Evolutionary conservation across 2,888 invertebrate genomes (phyloP), one percentile per base, ranked within the genome.

Genomic region (Blastobasis lacticolella): DNA sequence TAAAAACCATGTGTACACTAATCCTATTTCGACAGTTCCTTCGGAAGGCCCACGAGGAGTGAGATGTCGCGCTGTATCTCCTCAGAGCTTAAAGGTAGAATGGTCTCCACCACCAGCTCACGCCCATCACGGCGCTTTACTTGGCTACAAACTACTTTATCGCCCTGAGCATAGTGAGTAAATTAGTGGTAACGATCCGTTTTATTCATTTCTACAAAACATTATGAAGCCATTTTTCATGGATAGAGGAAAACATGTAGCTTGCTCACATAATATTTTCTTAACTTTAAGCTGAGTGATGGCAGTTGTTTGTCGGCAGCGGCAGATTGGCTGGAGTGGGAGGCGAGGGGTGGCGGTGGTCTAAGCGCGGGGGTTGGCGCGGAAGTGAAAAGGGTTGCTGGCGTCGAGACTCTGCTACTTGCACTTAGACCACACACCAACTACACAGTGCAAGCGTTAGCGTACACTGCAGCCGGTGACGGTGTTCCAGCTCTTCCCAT

Each of bases 111-210:
- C 93, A 5, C 93, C 93, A 23, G 88, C 91, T 54, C 91, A 91
- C 69, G 90, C 91, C 58, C 94, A 94, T 75, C 94, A 94, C 64
- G 94, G 94, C 50, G 90, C 93, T 55, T 89, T 94, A 61, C 91
- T 93, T 66, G 96, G 97, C 40, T 97, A 96, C 87, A 95, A 95
- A 83, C 90, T 97, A 63, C 90, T 94, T 59, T 96, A 95, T 81
- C 91, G 94, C 50, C 93, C 94, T 53, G 79, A 87, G 69, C 77
- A 85, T 67, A 81, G 89, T 88, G 79, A 88, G 88, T 80, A 56
- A 47, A 50, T 23, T 23, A 23, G 23, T 23, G 23, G 23, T 23
- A 23, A 23, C 23, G 23, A 23, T 23, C 23, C 23, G 1, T 1
- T 23, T 23, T 23, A 23, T 23, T 23, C 23, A 23, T 23, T 3